Evolutionary conservation across 2,888 invertebrate genomes (phyloP), one percentile per base, ranked within the genome.

Genomic region (Itoplectis maculator): DNA sequence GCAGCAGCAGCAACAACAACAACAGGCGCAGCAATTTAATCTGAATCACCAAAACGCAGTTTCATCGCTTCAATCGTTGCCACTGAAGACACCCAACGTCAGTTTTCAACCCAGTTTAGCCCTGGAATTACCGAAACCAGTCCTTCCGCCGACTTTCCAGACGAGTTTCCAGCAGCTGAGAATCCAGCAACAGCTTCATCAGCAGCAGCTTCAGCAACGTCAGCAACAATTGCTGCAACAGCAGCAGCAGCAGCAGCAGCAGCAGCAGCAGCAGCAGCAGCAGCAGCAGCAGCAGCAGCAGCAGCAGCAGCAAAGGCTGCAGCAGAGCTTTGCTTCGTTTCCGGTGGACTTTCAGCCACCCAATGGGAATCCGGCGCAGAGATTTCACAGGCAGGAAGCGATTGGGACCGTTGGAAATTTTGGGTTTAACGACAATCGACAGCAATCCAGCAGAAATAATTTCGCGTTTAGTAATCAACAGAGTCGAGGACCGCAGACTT

Each of bases 391-490:
- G 0, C 93, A 93, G 54, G 93, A 93, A 68, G 91, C 92, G 0
- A 90, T 91, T 51, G 89, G 87, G 29, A 88, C 91, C 0, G 89
- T 93, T 1, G 96, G 95, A 2, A 96, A 96, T 89, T 95, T 96
- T 81, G 96, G 95, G 5, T 88, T 95, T 70, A 95, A 95, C 87
- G 90, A 93, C 84, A 88, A 88, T 68, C 54, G 54, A 82, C 70
- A 86, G 82, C 63, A 76, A 45, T n/a, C 69, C 56, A 59, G 29
- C 45, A 87, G 88, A 56, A 90, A 86, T 68, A 86, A 87, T 20
- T 89, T 90, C 45, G 77, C 79, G 0, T 88, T 89, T 42, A 87
- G 77, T 56, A 87, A 78, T 59, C 56, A 59, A 42, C 79, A 86
- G 87, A 93, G 65, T 79, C 90, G 77, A 86, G 93, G 79, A 90